A percentile compares a stretch with the other conserved stretches of the same genome.
These are phyloP conservation scores for Labeo catla DNA, from an alignment of 2,113 vertebrate species.

Conservation along the genomic window DNA sequence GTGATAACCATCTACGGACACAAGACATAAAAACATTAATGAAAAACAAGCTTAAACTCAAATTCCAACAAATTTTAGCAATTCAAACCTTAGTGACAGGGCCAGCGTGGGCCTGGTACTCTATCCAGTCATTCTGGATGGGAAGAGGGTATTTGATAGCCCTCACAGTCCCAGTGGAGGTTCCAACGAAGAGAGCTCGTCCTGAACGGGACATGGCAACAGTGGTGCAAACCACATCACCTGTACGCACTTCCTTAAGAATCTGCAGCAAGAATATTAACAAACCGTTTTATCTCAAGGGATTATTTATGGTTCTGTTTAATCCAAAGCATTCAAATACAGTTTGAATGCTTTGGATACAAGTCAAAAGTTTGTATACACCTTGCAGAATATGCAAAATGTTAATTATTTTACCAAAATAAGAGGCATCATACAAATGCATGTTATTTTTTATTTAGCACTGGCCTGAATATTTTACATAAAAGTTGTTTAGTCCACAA, in stretches of 20 bases:
- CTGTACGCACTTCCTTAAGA: conserved; percentile 79
- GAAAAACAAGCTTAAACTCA: not conserved
- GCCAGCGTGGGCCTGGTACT: conserved; percentile 88
- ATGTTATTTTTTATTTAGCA: too few relatives aligned
- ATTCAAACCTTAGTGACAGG: conserved; percentile 86
- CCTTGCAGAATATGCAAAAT: too few relatives aligned
- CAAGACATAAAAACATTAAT: not conserved
- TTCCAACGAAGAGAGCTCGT: conserved; percentile 86
- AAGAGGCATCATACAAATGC: too few relatives aligned
- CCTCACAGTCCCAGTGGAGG: conserved; percentile 83
- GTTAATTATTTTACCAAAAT: too few relatives aligned
- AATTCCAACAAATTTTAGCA: not conserved
- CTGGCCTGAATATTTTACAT: too few relatives aligned
- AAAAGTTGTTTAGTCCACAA: too few relatives aligned
- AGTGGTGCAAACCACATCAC: conserved; percentile 79
- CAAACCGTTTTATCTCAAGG: not conserved
- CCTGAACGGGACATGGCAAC: conserved; percentile 84
- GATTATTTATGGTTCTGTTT: not conserved
- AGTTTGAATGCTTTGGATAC: too few relatives aligned
- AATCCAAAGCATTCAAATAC: not conserved
- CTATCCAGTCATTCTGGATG: conserved; percentile 80
- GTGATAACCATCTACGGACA: conserved; percentile 84
- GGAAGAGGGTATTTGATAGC: conserved; percentile 88
- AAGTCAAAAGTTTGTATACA: too few relatives aligned
- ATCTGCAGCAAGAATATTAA: conserved; percentile 75